Percentiles rank a stretch among this genome's conserved stretches.
Conservation (phyloP, 1,140 invertebrate species). For the Pseudomyrmex flavicornis region DNA sequence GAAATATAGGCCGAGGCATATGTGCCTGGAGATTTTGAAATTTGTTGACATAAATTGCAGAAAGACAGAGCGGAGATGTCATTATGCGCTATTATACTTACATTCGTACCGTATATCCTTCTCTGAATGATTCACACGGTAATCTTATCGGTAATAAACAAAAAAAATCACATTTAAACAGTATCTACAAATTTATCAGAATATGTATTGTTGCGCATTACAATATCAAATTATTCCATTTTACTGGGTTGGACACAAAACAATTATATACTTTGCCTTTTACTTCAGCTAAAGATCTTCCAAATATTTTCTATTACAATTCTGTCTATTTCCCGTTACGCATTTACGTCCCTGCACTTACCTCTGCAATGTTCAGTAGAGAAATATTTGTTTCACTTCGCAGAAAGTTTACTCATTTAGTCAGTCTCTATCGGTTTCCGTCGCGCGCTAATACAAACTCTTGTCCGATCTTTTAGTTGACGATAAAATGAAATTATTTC, state of each 20-base stretch:
- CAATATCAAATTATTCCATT: slow-evolving; percentile 16
- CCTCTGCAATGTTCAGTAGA: background rate
- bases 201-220: background rate
- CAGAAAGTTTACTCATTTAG: slow-evolving; percentile 46
- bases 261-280: background rate
- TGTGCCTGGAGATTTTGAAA: background rate
- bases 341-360: slow-evolving; percentile 1
- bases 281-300: too few species aligned
- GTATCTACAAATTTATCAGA: background rate
- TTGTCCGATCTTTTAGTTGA: background rate
- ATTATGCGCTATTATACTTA: background rate
- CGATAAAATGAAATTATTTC: slow-evolving; percentile 32
- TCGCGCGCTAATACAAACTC: background rate
- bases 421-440: background rate
- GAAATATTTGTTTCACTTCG: slow-evolving; percentile 7
- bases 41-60: background rate
- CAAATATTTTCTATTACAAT: background rate
- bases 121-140: background rate
- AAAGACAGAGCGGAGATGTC: background rate
- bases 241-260: background rate
- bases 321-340: background rate
- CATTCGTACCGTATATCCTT: background rate
- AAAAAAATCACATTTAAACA: background rate
- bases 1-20: background rate
- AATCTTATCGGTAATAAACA: background rate